phyloP scores from a whole-genome alignment of 2,888 invertebrate species.

The Drosophila putrida region DNA sequence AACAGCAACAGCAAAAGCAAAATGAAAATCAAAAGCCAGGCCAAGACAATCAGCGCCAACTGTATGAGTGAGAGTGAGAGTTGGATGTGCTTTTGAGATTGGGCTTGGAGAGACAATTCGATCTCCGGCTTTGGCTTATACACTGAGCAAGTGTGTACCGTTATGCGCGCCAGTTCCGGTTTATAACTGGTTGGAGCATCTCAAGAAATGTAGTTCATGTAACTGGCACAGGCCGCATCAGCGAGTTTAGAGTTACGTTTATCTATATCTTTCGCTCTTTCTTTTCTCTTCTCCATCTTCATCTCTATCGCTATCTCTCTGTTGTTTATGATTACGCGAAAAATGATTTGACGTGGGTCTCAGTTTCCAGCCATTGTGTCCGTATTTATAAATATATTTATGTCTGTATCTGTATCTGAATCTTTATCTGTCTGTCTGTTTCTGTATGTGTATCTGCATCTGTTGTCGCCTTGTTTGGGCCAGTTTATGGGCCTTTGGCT shows the following conservation, averaged over 20 bases:
- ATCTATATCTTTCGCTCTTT: background rate
- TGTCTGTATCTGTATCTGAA: conserved; percentile 9
- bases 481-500: conserved; percentile 35
- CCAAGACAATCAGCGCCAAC: conserved; percentile 42
- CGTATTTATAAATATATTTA: conserved; percentile 28
- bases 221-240: conserved; percentile 65
- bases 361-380: conserved; percentile 26
- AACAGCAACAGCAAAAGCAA: conserved; percentile 24
- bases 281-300: no score
- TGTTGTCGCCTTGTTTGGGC: conserved; percentile 46
- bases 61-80: conserved; percentile 36
- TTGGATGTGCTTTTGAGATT: conserved; percentile 1
- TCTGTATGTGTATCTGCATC: conserved; percentile 16
- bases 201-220: conserved; percentile 66
- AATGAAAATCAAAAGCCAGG: conserved; percentile 47
- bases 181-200: conserved; percentile 69
- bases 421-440: conserved; percentile 5
- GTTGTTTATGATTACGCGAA: conserved; percentile 73
- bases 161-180: conserved; percentile 76
- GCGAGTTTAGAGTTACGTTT: conserved; percentile 23
- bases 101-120: conserved; percentile 14
- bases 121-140: conserved; percentile 17
- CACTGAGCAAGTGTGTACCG: conserved; percentile 51
- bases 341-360: conserved; percentile 55
- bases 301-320: background rate